Conservation (phyloP, 2,797 vertebrate genomes). For the Myoxocephalus aenaeus region DNA sequence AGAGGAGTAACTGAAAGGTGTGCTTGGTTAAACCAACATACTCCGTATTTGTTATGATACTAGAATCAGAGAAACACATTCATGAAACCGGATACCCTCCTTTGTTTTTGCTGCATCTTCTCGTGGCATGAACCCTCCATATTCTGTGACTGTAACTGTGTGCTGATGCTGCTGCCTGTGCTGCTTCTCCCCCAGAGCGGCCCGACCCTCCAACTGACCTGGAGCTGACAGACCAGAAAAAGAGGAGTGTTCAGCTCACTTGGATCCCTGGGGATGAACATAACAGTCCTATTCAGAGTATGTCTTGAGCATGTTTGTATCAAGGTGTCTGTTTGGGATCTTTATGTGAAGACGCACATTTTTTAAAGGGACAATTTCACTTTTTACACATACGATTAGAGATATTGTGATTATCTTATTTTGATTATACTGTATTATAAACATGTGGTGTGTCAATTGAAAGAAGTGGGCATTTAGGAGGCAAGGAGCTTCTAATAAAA, state of each 20-base stretch:
- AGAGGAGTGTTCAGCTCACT: slow-evolving; percentile 91
- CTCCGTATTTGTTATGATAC: not conserved
- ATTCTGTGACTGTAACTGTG: slow-evolving; percentile 4
- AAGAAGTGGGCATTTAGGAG: not conserved
- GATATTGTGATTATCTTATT: not conserved
- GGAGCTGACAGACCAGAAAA: slow-evolving; percentile 91
- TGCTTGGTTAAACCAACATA: slow-evolving; percentile 20
- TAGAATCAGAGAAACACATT: not conserved
- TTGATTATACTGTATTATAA: not conserved
- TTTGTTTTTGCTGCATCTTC: slow-evolving; percentile 40
- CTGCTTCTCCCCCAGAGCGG: slow-evolving; percentile 82
- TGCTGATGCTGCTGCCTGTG: slow-evolving; percentile 41
- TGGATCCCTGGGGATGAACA: slow-evolving; percentile 96
- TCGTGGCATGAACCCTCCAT: slow-evolving; percentile 40
- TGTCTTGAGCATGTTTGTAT: slow-evolving; percentile 38
- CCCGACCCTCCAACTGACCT: slow-evolving; percentile 95
- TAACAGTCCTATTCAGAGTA: slow-evolving; percentile 94
- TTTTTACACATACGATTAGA: not conserved
- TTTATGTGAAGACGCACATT: too few species aligned
- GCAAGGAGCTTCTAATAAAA: not conserved
- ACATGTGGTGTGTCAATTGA: not conserved
- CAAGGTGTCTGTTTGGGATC: not conserved
- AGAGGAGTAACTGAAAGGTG: not conserved
- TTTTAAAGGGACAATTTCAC: not conserved
- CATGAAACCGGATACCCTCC: not conserved